Conservation (phyloP, 2,888 invertebrate genomes). For the Macrophya annulata region DNA sequence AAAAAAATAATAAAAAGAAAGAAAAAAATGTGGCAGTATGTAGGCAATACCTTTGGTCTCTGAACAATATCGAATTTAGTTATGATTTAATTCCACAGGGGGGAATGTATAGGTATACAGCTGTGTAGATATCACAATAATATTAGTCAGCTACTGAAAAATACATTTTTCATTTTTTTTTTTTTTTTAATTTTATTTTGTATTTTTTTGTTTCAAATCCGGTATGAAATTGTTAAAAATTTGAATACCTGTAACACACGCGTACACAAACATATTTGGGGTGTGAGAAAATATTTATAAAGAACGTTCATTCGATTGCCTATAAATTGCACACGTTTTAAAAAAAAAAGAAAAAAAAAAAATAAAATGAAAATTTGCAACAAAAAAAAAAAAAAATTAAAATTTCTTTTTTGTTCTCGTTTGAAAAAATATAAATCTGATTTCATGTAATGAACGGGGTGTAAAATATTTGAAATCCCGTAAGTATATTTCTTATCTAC, state of each 20-base stretch:
- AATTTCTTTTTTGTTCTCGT: too few species aligned
- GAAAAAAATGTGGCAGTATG: background rate
- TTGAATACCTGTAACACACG: background rate
- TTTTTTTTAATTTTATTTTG: background rate
- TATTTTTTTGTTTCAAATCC: background rate
- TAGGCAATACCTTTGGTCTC: conserved; percentile 2
- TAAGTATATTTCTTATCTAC: too few species aligned
- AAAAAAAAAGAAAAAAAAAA: background rate
- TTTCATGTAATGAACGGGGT: background rate
- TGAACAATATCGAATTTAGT: conserved; percentile 29
- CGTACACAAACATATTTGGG: background rate
- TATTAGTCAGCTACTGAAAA: conserved; percentile 8
- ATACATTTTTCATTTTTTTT: background rate
- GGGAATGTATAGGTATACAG: background rate
- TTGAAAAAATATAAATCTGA: background rate
- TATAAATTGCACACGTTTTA: background rate
- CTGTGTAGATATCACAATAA: background rate
- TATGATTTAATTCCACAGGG: conserved; percentile 18
- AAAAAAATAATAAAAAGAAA: too few species aligned
- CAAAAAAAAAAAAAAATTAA: background rate
- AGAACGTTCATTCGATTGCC: background rate
- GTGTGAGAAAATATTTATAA: background rate
- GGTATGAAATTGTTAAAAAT: background rate
- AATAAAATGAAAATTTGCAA: background rate
- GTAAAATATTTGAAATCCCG: conserved; percentile 1